phyloP scores from a whole-genome alignment of 2,888 invertebrate genomes.

The Amphipyra berbera region DNA sequence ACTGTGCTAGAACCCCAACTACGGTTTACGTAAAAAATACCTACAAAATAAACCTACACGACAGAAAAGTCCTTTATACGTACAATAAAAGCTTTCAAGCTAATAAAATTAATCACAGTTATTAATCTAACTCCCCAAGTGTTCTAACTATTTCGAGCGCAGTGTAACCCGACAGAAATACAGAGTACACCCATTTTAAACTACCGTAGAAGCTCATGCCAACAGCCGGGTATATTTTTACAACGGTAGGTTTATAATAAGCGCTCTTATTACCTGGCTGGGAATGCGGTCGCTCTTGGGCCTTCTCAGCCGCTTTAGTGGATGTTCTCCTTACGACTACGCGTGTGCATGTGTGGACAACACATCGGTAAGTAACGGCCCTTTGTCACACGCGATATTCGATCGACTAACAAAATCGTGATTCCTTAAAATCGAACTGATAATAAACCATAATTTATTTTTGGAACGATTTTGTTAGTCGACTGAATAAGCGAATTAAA shows the following conservation, averaged over 20 bases:
- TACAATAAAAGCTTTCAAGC: slow-evolving; percentile 58
- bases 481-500: slow-evolving; percentile 74
- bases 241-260: slow-evolving; percentile 78
- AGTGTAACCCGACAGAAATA: slow-evolving; percentile 78
- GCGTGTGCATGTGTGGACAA: slow-evolving; percentile 90
- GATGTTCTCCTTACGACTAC: slow-evolving; percentile 90
- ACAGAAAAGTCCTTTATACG: slow-evolving; percentile 44
- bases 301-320: slow-evolving; percentile 90
- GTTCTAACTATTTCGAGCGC: slow-evolving; percentile 73
- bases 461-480: slow-evolving; percentile 68
- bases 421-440: slow-evolving; percentile 18
- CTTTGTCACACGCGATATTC: slow-evolving; percentile 73
- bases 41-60: slow-evolving; percentile 65
- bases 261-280: slow-evolving; percentile 90
- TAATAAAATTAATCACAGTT: slow-evolving; percentile 62
- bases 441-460: not conserved
- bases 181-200: slow-evolving; percentile 72
- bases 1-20: slow-evolving; percentile 78
- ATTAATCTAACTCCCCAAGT: slow-evolving; percentile 54
- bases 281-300: slow-evolving; percentile 90
- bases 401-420: slow-evolving; percentile 71
- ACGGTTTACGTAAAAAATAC: slow-evolving; percentile 62
- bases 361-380: slow-evolving; percentile 86
- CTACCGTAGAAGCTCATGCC: slow-evolving; percentile 86
- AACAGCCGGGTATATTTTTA: slow-evolving; percentile 77